A percentile compares a stretch with the other conserved stretches of the same genome.
These are phyloP conservation scores for Agriopis leucophaearia DNA, from an alignment of 2,888 invertebrate genomes.

Conservation along the genomic window DNA sequence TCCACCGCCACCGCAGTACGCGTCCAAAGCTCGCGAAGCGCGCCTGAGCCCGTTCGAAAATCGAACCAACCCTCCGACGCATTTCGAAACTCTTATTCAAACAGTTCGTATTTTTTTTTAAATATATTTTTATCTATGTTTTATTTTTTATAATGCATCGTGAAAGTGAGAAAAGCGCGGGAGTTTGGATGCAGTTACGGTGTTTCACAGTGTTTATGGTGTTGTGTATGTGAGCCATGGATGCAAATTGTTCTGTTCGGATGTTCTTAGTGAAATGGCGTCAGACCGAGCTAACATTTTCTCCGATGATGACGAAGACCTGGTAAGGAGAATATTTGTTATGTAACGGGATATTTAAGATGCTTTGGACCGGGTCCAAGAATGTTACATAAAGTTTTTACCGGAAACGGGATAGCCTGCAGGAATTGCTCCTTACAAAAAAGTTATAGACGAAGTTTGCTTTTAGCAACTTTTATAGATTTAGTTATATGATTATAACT, in stretches of 20 bases:
- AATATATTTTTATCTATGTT: conserved; percentile 29
- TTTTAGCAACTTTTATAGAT: too few species aligned
- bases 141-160: conserved; percentile 33
- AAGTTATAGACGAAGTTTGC: conserved; percentile 12
- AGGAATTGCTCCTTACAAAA: conserved; percentile 19
- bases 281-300: conserved; percentile 79
- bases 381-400: conserved; percentile 64
- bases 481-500: too few species aligned
- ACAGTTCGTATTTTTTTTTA: conserved; percentile 17
- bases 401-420: conserved; percentile 53
- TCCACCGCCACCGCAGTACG: conserved; percentile 80
- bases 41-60: conserved; percentile 52
- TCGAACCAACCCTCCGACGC: conserved; percentile 34
- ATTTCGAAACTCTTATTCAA: conserved; percentile 44
- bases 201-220: conserved; percentile 69
- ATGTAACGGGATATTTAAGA: conserved; percentile 64
- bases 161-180: conserved; percentile 26
- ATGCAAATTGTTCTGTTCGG: conserved; percentile 61
- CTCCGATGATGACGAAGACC: conserved; percentile 79
- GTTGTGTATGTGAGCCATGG: conserved; percentile 76
- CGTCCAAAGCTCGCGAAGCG: conserved; percentile 58
- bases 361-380: conserved; percentile 66
- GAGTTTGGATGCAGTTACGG: conserved; percentile 80
- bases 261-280: conserved; percentile 73
- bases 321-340: conserved; percentile 65